These are phyloP conservation scores for Argyresthia goedartella DNA, from an alignment of 2,888 invertebrate species.

Conservation along the genomic window DNA sequence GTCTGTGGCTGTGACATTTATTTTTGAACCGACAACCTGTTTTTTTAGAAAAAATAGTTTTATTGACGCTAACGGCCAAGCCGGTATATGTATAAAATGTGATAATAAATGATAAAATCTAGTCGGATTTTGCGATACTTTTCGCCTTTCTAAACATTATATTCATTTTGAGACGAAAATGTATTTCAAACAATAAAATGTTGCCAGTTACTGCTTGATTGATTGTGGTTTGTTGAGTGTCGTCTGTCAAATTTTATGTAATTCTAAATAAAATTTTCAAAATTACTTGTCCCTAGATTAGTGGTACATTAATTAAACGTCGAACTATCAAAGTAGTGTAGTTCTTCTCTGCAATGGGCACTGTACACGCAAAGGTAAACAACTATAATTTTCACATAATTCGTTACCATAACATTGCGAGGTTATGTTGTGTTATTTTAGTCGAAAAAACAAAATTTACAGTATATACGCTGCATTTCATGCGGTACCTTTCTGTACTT, in stretches of 20 bases:
- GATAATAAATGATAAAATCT: no score
- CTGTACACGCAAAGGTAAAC: slow-evolving; percentile 53
- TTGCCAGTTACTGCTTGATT: no score
- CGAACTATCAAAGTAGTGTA: not conserved
- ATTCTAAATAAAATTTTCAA: slow-evolving; percentile 2
- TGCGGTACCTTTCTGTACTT: not conserved
- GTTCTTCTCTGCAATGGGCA: slow-evolving; percentile 33
- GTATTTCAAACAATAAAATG: no score
- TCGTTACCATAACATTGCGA: not conserved
- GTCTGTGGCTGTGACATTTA: no score
- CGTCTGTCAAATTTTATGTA: slow-evolving; percentile 1
- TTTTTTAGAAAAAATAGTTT: no score
- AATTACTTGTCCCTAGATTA: not conserved
- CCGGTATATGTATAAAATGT: no score
- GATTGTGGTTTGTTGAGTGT: no score
- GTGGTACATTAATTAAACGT: not conserved
- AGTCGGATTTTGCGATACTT: no score
- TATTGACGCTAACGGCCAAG: no score
- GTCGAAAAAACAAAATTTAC: not conserved
- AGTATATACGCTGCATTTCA: not conserved
- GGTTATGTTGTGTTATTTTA: slow-evolving; percentile 17
- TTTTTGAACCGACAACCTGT: no score
- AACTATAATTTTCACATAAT: not conserved
- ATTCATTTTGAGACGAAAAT: no score
- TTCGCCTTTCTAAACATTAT: no score